Conservation (phyloP, 2,797 vertebrate species). For the Xenopus petersii region DNA sequence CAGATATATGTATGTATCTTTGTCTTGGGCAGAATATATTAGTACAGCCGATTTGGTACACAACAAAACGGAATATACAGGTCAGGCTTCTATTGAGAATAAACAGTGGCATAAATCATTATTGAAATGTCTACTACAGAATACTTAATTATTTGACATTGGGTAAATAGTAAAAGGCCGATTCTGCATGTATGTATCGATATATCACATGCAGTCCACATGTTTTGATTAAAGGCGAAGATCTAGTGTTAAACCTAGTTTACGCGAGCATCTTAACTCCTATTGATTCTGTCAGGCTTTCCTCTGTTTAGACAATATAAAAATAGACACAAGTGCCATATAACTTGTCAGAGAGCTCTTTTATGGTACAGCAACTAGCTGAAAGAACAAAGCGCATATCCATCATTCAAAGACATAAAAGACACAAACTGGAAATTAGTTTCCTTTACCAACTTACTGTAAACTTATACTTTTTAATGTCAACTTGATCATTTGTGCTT, state of each 20-base stretch:
- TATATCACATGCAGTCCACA: slow-evolving; percentile 51
- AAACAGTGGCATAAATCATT: slow-evolving; percentile 24
- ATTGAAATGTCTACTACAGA: slow-evolving; percentile 31
- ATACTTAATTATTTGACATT: slow-evolving; percentile 60
- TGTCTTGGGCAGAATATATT: background rate
- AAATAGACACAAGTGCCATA: slow-evolving; percentile 35
- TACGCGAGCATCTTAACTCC: slow-evolving; percentile 62
- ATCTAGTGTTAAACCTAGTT: slow-evolving; percentile 57
- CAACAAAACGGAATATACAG: background rate
- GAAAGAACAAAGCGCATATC: background rate
- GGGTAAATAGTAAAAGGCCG: slow-evolving; percentile 52
- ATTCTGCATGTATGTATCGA: slow-evolving; percentile 59
- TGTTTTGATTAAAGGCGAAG: slow-evolving; percentile 62
- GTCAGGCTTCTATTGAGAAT: background rate
- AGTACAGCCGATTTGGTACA: background rate
- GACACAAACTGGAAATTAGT: too few relatives aligned
- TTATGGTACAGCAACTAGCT: slow-evolving; percentile 20
- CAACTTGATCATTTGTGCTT: too few relatives aligned
- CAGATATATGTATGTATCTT: too few relatives aligned
- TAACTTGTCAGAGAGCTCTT: slow-evolving; percentile 23
- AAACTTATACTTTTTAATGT: too few relatives aligned
- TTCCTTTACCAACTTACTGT: too few relatives aligned
- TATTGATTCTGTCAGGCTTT: slow-evolving; percentile 60
- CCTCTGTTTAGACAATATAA: slow-evolving; percentile 53
- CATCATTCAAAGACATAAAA: slow-evolving; percentile 38